Conservation (phyloP, 1,140 invertebrate genomes). For the Drosophila ohnishii region DNA sequence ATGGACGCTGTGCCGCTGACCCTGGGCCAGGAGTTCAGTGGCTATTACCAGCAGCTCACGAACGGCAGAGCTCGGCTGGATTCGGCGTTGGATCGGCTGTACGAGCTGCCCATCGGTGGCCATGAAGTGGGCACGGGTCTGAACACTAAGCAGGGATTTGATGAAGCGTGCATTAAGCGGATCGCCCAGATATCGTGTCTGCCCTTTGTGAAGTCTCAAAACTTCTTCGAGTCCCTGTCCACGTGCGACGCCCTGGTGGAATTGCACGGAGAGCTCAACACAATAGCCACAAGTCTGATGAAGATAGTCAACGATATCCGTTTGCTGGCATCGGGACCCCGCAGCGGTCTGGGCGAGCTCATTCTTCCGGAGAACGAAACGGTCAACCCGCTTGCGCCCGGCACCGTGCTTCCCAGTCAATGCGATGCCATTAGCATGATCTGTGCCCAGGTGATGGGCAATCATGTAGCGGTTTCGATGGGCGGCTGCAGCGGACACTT, state of each 20-base stretch:
- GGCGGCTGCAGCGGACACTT: slow-evolving; percentile 98
- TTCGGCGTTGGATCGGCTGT: slow-evolving; percentile 90
- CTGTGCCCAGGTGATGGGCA: slow-evolving; percentile 99
- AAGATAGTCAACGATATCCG: slow-evolving; percentile 99
- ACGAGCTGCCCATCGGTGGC: slow-evolving; percentile 96
- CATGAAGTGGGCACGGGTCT: slow-evolving; percentile 98
- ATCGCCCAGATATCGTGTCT: slow-evolving; percentile 90
- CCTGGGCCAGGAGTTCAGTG: slow-evolving; percentile 99
- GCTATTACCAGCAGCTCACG: slow-evolving; percentile 93
- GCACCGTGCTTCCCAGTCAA: slow-evolving; percentile 99
- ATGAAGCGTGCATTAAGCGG: slow-evolving; percentile 92
- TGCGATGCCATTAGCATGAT: slow-evolving; percentile 99
- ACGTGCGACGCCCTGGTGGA: slow-evolving; percentile 97
- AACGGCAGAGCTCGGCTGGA: slow-evolving; percentile 94
- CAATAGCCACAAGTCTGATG: slow-evolving; percentile 96
- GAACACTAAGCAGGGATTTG: slow-evolving; percentile 91
- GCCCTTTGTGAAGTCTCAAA: slow-evolving; percentile 95
- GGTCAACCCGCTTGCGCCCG: slow-evolving; percentile 99
- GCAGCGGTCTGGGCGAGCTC: slow-evolving; percentile 98
- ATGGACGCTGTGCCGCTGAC: slow-evolving; percentile 98
- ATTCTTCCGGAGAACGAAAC: slow-evolving; percentile 98
- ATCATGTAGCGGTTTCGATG: slow-evolving; percentile 96
- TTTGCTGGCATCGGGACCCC: slow-evolving; percentile 97
- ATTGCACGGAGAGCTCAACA: slow-evolving; percentile 96
- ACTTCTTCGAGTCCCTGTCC: slow-evolving; percentile 98